Base-by-base conservation (phyloP, 2,113 vertebrate species). In the Podilymbus podiceps region DNA sequence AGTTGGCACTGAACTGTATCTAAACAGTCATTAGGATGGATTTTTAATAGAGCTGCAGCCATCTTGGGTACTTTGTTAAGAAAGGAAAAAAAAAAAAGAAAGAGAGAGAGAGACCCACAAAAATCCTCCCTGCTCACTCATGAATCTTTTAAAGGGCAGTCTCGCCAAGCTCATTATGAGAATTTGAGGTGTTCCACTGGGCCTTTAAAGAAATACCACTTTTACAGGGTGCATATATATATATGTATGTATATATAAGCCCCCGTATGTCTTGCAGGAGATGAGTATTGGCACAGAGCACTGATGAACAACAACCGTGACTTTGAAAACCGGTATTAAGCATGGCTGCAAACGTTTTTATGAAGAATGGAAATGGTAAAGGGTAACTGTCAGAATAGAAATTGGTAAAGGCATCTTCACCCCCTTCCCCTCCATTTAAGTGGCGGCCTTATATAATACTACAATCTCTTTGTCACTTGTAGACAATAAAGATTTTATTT, bases 21-120 rank as follows among this genome's bases (percentile, higher is more conserved):
- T 85, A 87, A 96, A 85, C 33, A 92, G 66, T 68, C 40, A 46
- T 62, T 42, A 89, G 74, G 78, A 78, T 24, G 15, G 27, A 64
- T 90, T 95, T 94, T 95, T 87, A 91, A 72, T 49, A 89, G 58
- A 72, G 27, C 53, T 40, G 23, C 58, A 96, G 46, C 35, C 69
- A 85, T 93, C 49, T 87, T 85, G 44, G 17, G 11, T 67, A 87
- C 64, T 87, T 88, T 42, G 15, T 72, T 89, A 81, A 80, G 49
- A 64, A 92, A 64, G 5, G 18, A 15, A 30, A 42, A 62, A 53
- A 5, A 9, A 59, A 53, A 42, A 38, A 38, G n/a, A 38, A 38
- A 38, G 38, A 38, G 38, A 38, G 38, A 38, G 38, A 44, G 42
- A 64, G 30, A 50, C 8, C 14, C 52, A 68, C 25, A 71, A 59